Conservation (phyloP, 1,140 invertebrate species). For the Lepidotrigona ventralis region DNA sequence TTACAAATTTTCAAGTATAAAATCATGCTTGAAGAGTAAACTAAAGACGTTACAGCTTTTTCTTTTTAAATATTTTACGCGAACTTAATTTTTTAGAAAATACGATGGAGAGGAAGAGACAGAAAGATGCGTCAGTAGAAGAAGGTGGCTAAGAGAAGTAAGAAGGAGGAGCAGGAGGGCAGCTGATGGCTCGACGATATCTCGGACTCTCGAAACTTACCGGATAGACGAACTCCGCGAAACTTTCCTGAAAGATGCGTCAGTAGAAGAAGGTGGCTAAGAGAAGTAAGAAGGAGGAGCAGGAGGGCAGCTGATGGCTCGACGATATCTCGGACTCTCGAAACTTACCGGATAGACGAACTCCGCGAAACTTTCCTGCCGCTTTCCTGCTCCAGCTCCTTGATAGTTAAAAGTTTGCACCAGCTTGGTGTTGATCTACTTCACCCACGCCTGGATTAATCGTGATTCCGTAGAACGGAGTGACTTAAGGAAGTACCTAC, state of each 20-base stretch:
- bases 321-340: constrained; percentile 69
- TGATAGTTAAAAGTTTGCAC: constrained; percentile 64
- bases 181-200: constrained; percentile 70
- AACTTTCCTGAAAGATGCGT: constrained; percentile 52
- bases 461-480: constrained; percentile 61
- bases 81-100: constrained; percentile 47
- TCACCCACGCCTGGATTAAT: constrained; percentile 62
- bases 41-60: not conserved
- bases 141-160: not conserved
- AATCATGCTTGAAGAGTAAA: not conserved
- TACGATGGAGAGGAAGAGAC: not conserved
- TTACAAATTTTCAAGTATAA: not conserved
- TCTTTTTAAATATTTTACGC: not conserved
- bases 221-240: constrained; percentile 60
- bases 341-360: constrained; percentile 63
- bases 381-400: constrained; percentile 58
- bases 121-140: constrained; percentile 5
- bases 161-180: constrained; percentile 34
- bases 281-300: not conserved
- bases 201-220: constrained; percentile 63
- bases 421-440: constrained; percentile 62
- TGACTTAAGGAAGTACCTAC: constrained; percentile 56
- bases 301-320: constrained; percentile 62
- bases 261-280: not conserved
- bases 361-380: constrained; percentile 62